Evolutionary conservation across 2,888 invertebrate species (phyloP).

Genomic region (Microchrysa polita): DNA sequence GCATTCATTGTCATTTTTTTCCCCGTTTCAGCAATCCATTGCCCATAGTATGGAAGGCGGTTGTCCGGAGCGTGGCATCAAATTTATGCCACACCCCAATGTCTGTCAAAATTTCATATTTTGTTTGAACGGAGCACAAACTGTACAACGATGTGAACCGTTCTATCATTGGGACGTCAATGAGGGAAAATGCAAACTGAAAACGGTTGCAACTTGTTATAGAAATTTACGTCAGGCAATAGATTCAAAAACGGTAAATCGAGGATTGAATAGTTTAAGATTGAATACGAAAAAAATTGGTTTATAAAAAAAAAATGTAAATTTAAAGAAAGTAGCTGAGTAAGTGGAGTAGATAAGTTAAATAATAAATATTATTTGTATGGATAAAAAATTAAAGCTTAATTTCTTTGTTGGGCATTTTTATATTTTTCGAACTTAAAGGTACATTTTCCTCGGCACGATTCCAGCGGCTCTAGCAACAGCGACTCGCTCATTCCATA

Average conservation of each 20-base stretch:
- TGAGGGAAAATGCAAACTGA: conserved; percentile 48
- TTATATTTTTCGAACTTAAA: no score
- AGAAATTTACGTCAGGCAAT: conserved; percentile 26
- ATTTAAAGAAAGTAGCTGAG: no score
- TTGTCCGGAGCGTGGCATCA: conserved; percentile 47
- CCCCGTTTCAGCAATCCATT: background rate
- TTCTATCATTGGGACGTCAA: conserved; percentile 51
- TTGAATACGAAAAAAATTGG: no score
- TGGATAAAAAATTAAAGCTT: no score
- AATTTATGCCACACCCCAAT: conserved; percentile 50
- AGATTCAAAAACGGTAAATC: background rate
- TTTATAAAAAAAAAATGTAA: no score
- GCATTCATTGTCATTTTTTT: no score
- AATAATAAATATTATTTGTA: no score
- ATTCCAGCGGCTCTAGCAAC: no score
- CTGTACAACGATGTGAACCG: conserved; percentile 49
- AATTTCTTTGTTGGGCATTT: no score
- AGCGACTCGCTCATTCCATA: no score
- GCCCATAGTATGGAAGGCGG: background rate
- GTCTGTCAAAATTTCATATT: conserved; percentile 49
- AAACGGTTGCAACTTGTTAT: conserved; percentile 46
- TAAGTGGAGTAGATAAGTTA: no score
- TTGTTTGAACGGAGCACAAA: conserved; percentile 47
- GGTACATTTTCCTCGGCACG: no score
- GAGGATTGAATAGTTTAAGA: background rate